Percentiles rank a stretch among this genome's conserved stretches.
Evolutionary conservation across 2,113 vertebrate species (phyloP).

Genomic region (Gila orcuttii): DNA sequence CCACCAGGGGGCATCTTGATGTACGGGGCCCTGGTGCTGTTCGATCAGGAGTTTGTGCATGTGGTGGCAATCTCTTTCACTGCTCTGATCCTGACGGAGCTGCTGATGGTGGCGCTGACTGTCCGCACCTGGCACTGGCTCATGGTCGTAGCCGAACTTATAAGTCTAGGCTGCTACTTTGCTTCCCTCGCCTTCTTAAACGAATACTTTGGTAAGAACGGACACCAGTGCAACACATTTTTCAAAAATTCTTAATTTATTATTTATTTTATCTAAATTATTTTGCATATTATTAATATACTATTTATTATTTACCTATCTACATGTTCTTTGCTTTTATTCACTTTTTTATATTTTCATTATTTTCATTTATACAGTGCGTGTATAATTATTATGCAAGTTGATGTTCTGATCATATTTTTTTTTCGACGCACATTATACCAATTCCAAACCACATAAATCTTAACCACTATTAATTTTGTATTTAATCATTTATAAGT

Average conservation of each 20-base stretch:
- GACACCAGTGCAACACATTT: background rate
- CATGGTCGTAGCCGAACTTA: slow-evolving; percentile 93
- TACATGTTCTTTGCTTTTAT: background rate
- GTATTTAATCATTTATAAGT: too few species aligned
- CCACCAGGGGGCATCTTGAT: slow-evolving; percentile 93
- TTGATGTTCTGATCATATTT: too few species aligned
- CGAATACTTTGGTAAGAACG: slow-evolving; percentile 91
- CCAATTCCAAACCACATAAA: too few species aligned
- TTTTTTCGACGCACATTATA: too few species aligned
- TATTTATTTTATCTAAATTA: background rate
- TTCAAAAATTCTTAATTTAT: background rate
- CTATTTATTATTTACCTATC: background rate
- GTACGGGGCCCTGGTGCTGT: slow-evolving; percentile 92
- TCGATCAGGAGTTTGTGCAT: slow-evolving; percentile 96
- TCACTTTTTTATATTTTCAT: background rate
- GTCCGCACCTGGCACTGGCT: slow-evolving; percentile 97
- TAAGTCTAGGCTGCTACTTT: slow-evolving; percentile 93
- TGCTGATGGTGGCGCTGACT: slow-evolving; percentile 97
- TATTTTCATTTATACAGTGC: background rate
- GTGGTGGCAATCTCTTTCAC: slow-evolving; percentile 99
- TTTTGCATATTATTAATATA: background rate
- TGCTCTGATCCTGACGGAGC: slow-evolving; percentile 92
- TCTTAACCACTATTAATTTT: too few species aligned
- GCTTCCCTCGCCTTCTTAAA: slow-evolving; percentile 96
- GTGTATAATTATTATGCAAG: too few species aligned